Evolutionary conservation across 2,797 vertebrate species (phyloP).

Genomic region (Chelmon rostratus): DNA sequence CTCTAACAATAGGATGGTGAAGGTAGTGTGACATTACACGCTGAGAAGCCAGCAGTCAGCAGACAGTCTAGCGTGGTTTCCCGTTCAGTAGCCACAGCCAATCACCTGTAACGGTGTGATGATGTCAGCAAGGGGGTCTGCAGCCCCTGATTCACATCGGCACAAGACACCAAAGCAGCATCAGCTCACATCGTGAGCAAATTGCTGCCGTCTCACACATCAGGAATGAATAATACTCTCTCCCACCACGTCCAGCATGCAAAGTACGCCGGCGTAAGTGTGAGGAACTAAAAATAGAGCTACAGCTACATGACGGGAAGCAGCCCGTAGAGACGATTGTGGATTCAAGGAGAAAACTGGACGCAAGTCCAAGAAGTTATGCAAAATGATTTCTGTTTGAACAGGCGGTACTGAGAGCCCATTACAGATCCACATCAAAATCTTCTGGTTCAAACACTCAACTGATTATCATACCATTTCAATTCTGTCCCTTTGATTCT

Average conservation of each 20-base stretch:
- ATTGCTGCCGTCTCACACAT: neutral
- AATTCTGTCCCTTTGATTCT: neutral
- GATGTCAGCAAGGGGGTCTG: constrained; percentile 20
- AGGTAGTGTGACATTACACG: constrained; percentile 56
- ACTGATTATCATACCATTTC: neutral
- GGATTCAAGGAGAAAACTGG: neutral
- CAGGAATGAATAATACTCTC: neutral
- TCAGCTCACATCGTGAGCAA: constrained; percentile 13
- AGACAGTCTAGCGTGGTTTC: constrained; percentile 12
- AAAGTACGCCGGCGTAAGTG: neutral
- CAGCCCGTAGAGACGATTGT: neutral
- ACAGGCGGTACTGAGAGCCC: neutral
- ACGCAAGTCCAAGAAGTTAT: neutral
- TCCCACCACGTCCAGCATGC: neutral
- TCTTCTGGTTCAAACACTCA: too few relatives aligned
- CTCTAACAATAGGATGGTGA: constrained; percentile 68
- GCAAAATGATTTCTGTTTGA: neutral
- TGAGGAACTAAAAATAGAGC: constrained; percentile 14
- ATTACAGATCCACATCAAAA: neutral
- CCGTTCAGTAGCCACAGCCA: constrained; percentile 20
- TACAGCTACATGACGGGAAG: neutral
- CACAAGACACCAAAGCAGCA: constrained; percentile 3
- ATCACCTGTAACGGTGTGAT: neutral
- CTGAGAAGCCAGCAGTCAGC: constrained; percentile 38
- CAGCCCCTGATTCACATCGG: constrained; percentile 1